A percentile compares a stretch with the other conserved stretches of the same genome.
phyloP scores from a whole-genome alignment of 2,113 vertebrate genomes.

The Cochlearius cochlearius region DNA sequence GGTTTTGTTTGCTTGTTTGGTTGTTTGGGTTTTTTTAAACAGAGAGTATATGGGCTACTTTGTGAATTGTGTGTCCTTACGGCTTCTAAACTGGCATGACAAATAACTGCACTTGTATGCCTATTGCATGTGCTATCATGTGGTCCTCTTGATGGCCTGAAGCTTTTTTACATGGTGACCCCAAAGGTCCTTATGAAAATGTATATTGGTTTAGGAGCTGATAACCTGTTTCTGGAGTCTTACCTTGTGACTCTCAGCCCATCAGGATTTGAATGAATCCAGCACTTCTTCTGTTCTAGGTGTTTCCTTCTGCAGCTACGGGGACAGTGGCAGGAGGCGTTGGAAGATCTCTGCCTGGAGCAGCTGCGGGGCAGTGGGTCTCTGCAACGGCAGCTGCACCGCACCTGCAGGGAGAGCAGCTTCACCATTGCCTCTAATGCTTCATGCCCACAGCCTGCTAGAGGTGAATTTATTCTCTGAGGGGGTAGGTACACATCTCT shows the following conservation, averaged over 20 bases:
- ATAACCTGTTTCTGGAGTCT: neutral
- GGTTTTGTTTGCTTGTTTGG: neutral
- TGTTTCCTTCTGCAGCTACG: neutral
- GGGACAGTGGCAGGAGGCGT: neutral
- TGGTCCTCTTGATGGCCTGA: neutral
- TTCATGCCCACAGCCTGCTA: neutral
- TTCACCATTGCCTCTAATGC: neutral
- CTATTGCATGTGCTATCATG: neutral
- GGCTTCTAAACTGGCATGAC: neutral
- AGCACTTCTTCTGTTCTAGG: too few relatives aligned
- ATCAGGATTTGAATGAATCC: neutral
- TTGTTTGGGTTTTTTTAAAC: neutral
- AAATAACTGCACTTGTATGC: neutral
- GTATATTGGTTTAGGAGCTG: neutral
- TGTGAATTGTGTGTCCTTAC: neutral
- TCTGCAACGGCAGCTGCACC: accelerated
- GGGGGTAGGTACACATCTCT: neutral
- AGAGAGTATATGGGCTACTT: neutral
- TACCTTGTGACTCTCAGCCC: neutral
- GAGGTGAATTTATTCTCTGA: neutral
- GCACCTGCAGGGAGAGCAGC: neutral
- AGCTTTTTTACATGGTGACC: neutral
- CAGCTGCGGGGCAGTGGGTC: neutral
- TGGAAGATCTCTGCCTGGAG: neutral
- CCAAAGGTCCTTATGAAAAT: neutral